A percentile compares a stretch with the other conserved stretches of the same genome.
These are phyloP conservation scores for Crotalus viridis DNA, from an alignment of 2,113 vertebrate species.

Conservation along the genomic window DNA sequence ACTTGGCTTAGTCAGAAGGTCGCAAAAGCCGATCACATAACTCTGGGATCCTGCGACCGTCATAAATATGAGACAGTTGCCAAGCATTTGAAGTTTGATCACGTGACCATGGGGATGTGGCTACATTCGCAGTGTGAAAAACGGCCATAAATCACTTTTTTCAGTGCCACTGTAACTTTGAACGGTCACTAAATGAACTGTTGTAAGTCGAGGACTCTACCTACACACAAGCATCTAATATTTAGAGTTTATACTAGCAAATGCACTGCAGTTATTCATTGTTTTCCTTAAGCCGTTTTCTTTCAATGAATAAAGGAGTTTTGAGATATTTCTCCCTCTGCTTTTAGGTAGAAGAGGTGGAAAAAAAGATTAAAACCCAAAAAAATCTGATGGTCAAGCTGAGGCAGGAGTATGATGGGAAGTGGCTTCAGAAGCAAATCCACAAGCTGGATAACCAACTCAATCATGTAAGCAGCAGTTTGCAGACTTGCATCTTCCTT, in stretches of 20 bases:
- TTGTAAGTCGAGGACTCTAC: background rate
- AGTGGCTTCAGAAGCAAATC: conserved; percentile 36
- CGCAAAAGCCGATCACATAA: no score
- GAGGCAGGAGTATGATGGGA: background rate
- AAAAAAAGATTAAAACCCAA: conserved; percentile 32
- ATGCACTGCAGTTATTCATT: background rate
- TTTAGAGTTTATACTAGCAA: background rate
- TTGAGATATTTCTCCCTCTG: background rate
- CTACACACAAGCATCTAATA: background rate
- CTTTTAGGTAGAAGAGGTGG: conserved; percentile 48
- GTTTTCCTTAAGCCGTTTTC: background rate
- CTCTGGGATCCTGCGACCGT: background rate
- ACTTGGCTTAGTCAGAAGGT: no score
- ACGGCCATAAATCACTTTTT: background rate
- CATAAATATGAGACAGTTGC: background rate
- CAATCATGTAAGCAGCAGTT: background rate
- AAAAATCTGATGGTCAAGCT: background rate
- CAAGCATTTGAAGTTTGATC: background rate
- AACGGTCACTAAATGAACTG: background rate
- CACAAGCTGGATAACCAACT: conserved; percentile 36
- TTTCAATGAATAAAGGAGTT: background rate
- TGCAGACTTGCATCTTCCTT: background rate
- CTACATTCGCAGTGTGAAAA: background rate
- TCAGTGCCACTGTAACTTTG: background rate
- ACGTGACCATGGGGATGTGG: no score